A percentile compares a stretch with the other conserved stretches of the same genome.
These are phyloP conservation scores for Elegia similella DNA, from an alignment of 2,888 invertebrate genomes.

Conservation along the genomic window DNA sequence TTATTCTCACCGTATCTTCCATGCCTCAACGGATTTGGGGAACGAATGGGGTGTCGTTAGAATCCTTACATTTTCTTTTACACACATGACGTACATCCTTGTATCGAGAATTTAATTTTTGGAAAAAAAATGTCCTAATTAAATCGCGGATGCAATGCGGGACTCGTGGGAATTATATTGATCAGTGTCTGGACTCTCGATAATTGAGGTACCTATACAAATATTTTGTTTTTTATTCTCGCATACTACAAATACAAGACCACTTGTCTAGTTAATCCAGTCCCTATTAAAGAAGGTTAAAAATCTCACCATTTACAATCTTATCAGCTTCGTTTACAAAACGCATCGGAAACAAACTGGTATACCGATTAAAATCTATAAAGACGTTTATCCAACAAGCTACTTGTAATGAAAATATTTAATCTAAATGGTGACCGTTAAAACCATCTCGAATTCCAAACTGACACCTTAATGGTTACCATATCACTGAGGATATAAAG, in stretches of 20 bases:
- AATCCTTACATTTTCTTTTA: no score
- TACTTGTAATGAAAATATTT: conserved; percentile 6
- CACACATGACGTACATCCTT: no score
- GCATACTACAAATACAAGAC: neutral
- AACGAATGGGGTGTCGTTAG: no score
- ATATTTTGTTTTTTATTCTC: no score
- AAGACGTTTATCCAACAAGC: conserved; percentile 8
- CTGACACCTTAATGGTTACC: conserved; percentile 2
- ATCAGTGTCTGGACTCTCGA: no score
- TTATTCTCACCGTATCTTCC: no score
- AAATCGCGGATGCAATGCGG: no score
- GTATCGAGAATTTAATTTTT: no score
- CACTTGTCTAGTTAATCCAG: neutral
- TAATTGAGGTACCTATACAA: no score
- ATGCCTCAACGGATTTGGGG: no score
- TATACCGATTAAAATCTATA: conserved; percentile 3
- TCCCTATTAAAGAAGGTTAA: neutral
- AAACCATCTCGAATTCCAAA: conserved; percentile 13
- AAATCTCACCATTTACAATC: neutral
- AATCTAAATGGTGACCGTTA: conserved; percentile 16
- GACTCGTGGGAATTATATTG: no score
- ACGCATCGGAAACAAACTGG: conserved; percentile 1
- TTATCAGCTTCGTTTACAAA: neutral
- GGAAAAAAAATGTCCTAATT: no score
- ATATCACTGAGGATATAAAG: neutral